These are phyloP conservation scores for Protaetia brevitarsis DNA, from an alignment of 1,140 invertebrate species.

Conservation along the genomic window DNA sequence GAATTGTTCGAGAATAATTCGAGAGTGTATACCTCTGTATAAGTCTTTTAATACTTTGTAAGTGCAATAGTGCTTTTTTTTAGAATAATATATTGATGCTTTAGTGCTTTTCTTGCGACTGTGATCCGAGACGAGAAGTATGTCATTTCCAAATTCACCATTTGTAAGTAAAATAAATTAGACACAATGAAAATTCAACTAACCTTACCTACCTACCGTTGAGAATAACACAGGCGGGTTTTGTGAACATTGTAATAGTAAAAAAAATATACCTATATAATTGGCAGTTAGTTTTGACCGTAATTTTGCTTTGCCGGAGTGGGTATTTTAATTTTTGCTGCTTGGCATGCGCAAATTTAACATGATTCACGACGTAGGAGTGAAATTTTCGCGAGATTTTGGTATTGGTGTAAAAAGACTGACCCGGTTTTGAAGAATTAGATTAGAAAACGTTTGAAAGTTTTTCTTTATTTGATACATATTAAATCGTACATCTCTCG, in stretches of 20 bases:
- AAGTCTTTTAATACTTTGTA: constrained; percentile 19
- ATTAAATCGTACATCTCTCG: too few species aligned
- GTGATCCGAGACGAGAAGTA: constrained; percentile 21
- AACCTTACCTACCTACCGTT: not conserved
- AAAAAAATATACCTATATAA: constrained; percentile 11
- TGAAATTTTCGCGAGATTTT: constrained; percentile 10
- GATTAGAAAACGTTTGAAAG: not conserved
- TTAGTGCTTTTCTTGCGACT: constrained; percentile 20
- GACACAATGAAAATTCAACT: constrained; percentile 18
- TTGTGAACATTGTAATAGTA: not conserved
- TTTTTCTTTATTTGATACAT: too few species aligned
- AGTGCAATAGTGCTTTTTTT: constrained; percentile 20
- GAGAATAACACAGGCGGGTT: constrained; percentile 6
- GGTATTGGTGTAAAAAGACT: constrained; percentile 7
- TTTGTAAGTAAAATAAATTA: constrained; percentile 22
- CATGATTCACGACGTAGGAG: constrained; percentile 11
- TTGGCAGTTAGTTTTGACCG: constrained; percentile 4
- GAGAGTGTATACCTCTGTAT: constrained; percentile 9
- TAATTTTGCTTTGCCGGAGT: constrained; percentile 15
- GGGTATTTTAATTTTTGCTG: constrained; percentile 16
- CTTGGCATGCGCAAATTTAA: constrained; percentile 17
- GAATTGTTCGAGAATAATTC: constrained; percentile 20
- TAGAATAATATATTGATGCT: constrained; percentile 17
- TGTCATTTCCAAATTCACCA: constrained; percentile 24
- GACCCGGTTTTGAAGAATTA: not conserved